Percentiles rank a stretch among this genome's conserved stretches.
phyloP scores from a whole-genome alignment of 2,797 vertebrate species.

The Chromobotia macracanthus region DNA sequence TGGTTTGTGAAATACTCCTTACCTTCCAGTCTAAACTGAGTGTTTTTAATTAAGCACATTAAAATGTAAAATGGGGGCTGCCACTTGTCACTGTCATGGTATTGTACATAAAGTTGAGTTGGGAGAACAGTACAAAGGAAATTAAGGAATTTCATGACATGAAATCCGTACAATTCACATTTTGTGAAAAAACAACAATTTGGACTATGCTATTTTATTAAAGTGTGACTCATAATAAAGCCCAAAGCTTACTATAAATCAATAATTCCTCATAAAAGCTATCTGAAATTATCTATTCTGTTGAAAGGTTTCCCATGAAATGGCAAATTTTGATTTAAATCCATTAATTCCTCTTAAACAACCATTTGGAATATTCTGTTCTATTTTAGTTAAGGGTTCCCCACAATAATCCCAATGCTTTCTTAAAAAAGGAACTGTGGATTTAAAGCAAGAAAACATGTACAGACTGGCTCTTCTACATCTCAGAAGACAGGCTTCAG shows the following conservation, averaged over 20 bases:
- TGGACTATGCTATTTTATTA: not conserved
- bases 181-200: not conserved
- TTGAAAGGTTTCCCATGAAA: not conserved
- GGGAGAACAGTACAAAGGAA: slow-evolving; percentile 17
- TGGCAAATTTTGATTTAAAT: no score
- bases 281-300: not conserved
- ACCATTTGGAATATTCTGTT: not conserved
- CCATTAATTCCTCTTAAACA: not conserved
- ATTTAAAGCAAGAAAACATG: slow-evolving; percentile 41
- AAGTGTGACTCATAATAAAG: not conserved
- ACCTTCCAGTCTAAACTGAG: slow-evolving; percentile 40
- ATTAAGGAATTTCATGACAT: slow-evolving; percentile 30
- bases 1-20: slow-evolving; percentile 41
- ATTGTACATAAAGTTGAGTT: slow-evolving; percentile 40
- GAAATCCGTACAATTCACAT: slow-evolving; percentile 18
- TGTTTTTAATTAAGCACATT: slow-evolving; percentile 52
- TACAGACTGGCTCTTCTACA: slow-evolving; percentile 56
- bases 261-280: not conserved
- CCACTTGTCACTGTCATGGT: slow-evolving; percentile 56
- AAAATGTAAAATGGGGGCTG: slow-evolving; percentile 39
- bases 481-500: slow-evolving; percentile 66
- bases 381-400: no score
- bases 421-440: slow-evolving; percentile 34
- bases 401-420: slow-evolving; percentile 18
- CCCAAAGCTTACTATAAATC: not conserved